These are phyloP conservation scores for Sinosuthora webbiana DNA, from an alignment of 2,113 vertebrate species.

Conservation along the genomic window DNA sequence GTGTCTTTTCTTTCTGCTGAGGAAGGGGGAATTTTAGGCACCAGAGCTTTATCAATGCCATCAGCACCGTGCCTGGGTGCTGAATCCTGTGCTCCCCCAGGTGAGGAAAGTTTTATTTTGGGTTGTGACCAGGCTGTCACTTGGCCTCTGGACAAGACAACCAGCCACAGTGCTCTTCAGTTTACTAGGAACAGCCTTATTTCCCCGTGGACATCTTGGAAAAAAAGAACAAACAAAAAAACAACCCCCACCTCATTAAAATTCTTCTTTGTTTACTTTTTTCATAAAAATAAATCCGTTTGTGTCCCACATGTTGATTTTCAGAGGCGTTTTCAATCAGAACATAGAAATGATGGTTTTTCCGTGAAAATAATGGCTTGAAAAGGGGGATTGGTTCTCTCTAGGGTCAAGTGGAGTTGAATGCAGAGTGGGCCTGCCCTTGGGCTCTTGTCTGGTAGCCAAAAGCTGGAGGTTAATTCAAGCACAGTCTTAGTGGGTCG, in stretches of 20 bases:
- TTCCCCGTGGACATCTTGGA: background rate
- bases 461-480: background rate
- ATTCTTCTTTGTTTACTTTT: slow-evolving; percentile 30
- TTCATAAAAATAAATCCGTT: background rate
- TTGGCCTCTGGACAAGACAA: background rate
- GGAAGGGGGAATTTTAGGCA: background rate
- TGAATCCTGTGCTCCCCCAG: background rate
- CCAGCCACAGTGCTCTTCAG: background rate
- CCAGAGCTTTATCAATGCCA: background rate
- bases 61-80: background rate
- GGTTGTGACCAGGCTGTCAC: background rate
- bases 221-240: background rate
- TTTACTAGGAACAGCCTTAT: slow-evolving; percentile 27
- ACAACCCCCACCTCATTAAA: background rate
- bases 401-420: background rate
- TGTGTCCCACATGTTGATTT: background rate
- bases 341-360: background rate
- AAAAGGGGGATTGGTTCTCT: background rate
- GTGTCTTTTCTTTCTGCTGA: background rate
- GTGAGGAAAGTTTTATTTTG: background rate
- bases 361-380: background rate
- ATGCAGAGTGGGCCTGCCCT: background rate
- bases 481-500: background rate
- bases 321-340: background rate
- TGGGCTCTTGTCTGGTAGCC: background rate